Evolutionary conservation across 2,888 invertebrate genomes (phyloP).

Genomic region (Phyllotreta cruciferae): DNA sequence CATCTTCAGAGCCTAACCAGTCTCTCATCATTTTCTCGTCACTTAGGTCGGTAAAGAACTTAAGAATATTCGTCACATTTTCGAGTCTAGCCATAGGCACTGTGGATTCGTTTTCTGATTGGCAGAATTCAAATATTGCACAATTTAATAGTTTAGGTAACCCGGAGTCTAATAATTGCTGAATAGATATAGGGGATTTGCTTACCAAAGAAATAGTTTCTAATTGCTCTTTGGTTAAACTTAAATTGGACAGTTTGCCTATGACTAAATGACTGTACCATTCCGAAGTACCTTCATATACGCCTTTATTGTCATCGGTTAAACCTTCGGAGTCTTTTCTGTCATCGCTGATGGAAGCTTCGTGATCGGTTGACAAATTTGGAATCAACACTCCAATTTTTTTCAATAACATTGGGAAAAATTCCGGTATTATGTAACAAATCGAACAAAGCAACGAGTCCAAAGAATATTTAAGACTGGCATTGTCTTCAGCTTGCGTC

Average conservation of each 20-base stretch:
- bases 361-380: slow-evolving; percentile 61
- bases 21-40: slow-evolving; percentile 83
- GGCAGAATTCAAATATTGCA: slow-evolving; percentile 65
- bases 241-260: slow-evolving; percentile 64
- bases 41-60: slow-evolving; percentile 83
- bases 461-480: slow-evolving; percentile 82
- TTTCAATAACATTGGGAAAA: slow-evolving; percentile 76
- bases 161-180: slow-evolving; percentile 78
- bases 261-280: slow-evolving; percentile 68
- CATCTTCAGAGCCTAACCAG: slow-evolving; percentile 84
- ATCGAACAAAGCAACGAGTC: slow-evolving; percentile 86
- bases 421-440: slow-evolving; percentile 81
- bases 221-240: slow-evolving; percentile 71
- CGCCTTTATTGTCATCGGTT: slow-evolving; percentile 73
- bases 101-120: slow-evolving; percentile 47
- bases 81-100: slow-evolving; percentile 66
- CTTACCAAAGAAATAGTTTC: slow-evolving; percentile 81
- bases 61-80: slow-evolving; percentile 72
- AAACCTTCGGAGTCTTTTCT: slow-evolving; percentile 66
- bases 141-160: slow-evolving; percentile 70
- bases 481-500: slow-evolving; percentile 70
- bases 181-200: slow-evolving; percentile 79
- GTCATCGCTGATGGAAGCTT: slow-evolving; percentile 68
- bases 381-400: slow-evolving; percentile 72
- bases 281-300: slow-evolving; percentile 61